Evolutionary conservation across 2,797 vertebrate genomes (phyloP).

Genomic region (Euphonia xanthogaster): DNA sequence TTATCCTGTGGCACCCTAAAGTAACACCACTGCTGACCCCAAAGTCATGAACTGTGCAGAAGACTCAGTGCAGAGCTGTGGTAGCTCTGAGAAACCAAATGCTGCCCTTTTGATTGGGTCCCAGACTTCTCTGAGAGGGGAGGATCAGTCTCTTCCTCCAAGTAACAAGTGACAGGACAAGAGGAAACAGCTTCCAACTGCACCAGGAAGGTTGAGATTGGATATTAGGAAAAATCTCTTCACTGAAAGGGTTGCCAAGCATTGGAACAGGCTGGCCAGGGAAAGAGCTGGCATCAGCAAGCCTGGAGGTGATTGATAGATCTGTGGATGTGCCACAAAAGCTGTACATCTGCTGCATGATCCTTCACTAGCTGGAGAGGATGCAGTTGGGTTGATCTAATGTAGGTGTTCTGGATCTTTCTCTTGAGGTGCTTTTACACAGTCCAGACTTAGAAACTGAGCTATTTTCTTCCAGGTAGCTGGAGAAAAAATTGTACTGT

Average conservation of each 20-base stretch:
- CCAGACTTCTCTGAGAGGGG: neutral
- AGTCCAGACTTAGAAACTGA: neutral
- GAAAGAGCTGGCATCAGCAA: neutral
- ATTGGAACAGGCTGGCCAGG: neutral
- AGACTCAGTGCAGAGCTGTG: neutral
- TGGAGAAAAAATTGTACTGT: neutral
- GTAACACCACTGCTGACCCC: neutral
- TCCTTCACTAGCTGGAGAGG: neutral
- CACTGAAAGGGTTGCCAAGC: neutral
- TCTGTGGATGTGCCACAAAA: neutral
- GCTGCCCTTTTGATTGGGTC: rapidly evolving
- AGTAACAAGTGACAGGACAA: neutral
- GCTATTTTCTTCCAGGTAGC: neutral
- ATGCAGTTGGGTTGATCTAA: neutral
- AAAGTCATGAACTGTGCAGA: neutral
- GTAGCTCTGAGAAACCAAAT: neutral
- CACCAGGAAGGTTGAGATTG: neutral
- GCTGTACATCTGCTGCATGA: neutral
- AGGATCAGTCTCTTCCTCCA: rapidly evolving
- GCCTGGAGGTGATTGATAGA: neutral
- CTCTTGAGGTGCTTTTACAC: neutral
- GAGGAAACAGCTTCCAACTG: neutral
- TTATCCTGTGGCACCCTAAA: neutral
- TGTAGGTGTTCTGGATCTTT: neutral
- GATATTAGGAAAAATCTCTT: neutral